phyloP scores from a whole-genome alignment of 2,888 invertebrate genomes.

The Altica lythri region DNA sequence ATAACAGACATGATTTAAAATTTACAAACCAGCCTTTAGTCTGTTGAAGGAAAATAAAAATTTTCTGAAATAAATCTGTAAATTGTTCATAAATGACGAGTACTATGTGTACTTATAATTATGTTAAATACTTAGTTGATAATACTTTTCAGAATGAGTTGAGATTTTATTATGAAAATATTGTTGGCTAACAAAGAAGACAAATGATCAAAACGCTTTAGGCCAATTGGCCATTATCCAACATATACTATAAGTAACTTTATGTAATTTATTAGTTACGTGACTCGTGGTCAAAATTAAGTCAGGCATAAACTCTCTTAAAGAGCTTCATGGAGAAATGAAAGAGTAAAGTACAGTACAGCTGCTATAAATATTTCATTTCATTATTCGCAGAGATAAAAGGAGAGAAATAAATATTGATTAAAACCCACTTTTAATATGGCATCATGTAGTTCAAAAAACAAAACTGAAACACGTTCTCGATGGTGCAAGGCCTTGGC shows the following conservation, averaged over 20 bases:
- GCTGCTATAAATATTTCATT: constrained; percentile 22
- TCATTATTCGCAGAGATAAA: constrained; percentile 19
- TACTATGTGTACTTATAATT: no score
- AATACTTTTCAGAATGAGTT: no score
- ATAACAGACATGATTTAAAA: no score
- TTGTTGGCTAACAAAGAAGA: no score
- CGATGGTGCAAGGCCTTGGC: constrained; percentile 21
- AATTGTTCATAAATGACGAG: no score
- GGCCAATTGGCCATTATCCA: constrained; percentile 16
- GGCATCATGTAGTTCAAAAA: constrained; percentile 21
- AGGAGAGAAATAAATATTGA: constrained; percentile 27
- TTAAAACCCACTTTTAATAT: constrained; percentile 28
- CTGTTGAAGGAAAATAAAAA: no score
- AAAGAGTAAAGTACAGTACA: constrained; percentile 17
- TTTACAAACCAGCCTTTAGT: no score
- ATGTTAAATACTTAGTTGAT: no score
- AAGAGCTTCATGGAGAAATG: constrained; percentile 15
- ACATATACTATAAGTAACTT: constrained; percentile 11
- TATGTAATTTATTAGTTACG: constrained; percentile 16
- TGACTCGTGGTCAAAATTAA: constrained; percentile 15
- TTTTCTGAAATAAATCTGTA: no score
- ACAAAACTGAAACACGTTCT: constrained; percentile 18
- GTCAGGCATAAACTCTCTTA: constrained; percentile 17
- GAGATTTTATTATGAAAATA: no score
- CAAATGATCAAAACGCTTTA: neutral